Base-by-base conservation (phyloP, 2,113 vertebrate genomes). In the Propithecus coquereli region DNA sequence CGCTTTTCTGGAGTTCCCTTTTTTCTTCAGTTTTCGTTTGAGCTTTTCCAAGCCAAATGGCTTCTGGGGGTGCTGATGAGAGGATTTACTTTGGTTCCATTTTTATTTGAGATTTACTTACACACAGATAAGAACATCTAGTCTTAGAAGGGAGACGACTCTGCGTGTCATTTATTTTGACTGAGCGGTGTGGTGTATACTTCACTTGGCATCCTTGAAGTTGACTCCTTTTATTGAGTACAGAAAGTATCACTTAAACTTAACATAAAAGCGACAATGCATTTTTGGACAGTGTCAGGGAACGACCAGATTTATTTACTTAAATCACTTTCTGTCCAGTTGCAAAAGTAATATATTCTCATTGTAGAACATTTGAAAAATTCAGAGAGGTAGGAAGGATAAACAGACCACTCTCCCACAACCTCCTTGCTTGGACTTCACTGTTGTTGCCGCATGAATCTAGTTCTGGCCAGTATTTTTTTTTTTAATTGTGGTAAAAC, bases 21-120 rank as follows among this genome's bases (percentile, higher is more conserved):
- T 79, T 66, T 83, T 92, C 63, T 65, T 50, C 18, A n/a, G 68
- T 92, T 74, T 96, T 68, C 0, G 1, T 95, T 87, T 88, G 87
- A 96, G 84, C 12, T 79, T 96, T 77, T 89, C 71, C 95, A 92
- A 88, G 87, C 84, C 70, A 96, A 94, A 61, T 6, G 12, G 54
- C 73, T 88, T 92, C 77, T 74, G 82, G 68, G 77, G 77, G 73
- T 32, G 47, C 82, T 93, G 45, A 2, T 57, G 57, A 85, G 76
- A 77, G 47, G 71, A 65, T 96, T 96, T 94, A 85, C 84, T 95
- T 95, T 79, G 76, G 88, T 93, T 86, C 71, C 1, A 2, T 90
- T 83, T 97, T 91, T 82, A 91, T 91, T 65, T 91, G 68, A 91
- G 85, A 74, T 86, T 54, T 83, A 88, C 94, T 92, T 90, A 84